Base-by-base conservation (phyloP, 2,888 invertebrate genomes). In the Leptopilina syphax region DNA sequence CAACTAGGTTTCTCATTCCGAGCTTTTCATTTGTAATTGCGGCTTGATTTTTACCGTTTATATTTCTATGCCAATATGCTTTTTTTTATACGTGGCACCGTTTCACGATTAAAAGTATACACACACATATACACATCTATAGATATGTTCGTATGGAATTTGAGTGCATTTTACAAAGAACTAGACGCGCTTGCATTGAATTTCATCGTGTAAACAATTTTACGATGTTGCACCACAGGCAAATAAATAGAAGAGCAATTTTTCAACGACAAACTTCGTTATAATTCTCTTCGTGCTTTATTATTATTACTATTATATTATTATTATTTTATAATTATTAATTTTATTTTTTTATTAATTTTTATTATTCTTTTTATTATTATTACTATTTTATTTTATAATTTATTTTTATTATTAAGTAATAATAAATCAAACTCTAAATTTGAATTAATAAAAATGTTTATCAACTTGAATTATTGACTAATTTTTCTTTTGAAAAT, bases 191-290 rank as follows among this genome's bases (percentile, higher is more conserved):
- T 70, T 70, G 54, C 50, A 27, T 70, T 70, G 34, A 70, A 70
- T 70, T 73, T 34, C 73, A 13, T 12, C 73, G 57, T n/a, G 57
- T 73, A 41, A 73, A 73, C 73, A 57, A 73, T 73, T 73, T 73
- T 73, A 9, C n/a, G 57, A 73, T 57, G 54, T 73, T 73, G 73
- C 73, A 57, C 5, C 34, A 73, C 34, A 57, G 34, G 41, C 34
- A 57, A 73, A 44, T 44, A 44, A 7, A 57, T 68, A 50, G 34
- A 73, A 73, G 34, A 34, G 54, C 27, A 9, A 7, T 73, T 54
- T 57, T 57, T 73, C 57, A 73, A 9, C 24, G 12, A 34, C n/a
- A 13, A 73, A 73, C 57, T 34, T 73, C 57, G 57, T 41, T 73
- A 13, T 54, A 73, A 54, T 54, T 73, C 54, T 13, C 57, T 73